These are phyloP conservation scores for Atherinomorus stipes DNA, from an alignment of 2,113 vertebrate genomes.

Conservation along the genomic window DNA sequence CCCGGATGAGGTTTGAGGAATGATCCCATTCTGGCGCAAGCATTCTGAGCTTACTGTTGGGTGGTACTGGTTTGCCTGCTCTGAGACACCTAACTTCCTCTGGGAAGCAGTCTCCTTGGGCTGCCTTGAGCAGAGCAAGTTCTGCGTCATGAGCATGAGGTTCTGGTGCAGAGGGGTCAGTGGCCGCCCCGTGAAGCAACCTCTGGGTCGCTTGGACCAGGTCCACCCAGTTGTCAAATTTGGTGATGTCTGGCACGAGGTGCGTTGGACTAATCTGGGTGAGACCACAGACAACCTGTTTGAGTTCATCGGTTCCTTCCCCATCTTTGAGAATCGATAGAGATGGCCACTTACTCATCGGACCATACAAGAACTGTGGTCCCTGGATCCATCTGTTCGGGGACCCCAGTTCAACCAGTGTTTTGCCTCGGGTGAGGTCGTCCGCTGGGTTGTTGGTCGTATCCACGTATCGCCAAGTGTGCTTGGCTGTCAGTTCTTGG, in stretches of 20 bases:
- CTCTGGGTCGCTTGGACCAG: neutral
- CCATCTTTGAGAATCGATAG: too few species aligned
- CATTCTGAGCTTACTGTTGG: neutral
- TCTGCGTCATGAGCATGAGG: neutral
- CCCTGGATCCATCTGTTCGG: neutral
- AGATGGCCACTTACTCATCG: neutral
- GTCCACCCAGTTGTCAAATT: neutral
- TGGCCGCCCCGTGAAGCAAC: neutral
- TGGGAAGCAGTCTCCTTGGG: neutral
- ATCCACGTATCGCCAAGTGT: neutral
- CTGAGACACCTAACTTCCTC: neutral
- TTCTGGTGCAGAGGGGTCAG: neutral
- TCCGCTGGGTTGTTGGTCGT: slow-evolving; percentile 9
- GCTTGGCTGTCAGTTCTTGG: neutral
- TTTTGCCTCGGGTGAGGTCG: neutral
- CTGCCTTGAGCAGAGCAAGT: neutral
- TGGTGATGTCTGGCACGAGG: neutral
- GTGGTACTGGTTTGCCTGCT: neutral
- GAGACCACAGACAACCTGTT: neutral
- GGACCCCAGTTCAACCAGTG: neutral
- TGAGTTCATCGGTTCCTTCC: neutral
- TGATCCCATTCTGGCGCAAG: neutral
- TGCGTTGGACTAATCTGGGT: neutral
- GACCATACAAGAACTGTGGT: neutral
- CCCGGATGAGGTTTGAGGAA: neutral